Conservation (phyloP, 2,797 vertebrate genomes). For the Argentina silus region DNA sequence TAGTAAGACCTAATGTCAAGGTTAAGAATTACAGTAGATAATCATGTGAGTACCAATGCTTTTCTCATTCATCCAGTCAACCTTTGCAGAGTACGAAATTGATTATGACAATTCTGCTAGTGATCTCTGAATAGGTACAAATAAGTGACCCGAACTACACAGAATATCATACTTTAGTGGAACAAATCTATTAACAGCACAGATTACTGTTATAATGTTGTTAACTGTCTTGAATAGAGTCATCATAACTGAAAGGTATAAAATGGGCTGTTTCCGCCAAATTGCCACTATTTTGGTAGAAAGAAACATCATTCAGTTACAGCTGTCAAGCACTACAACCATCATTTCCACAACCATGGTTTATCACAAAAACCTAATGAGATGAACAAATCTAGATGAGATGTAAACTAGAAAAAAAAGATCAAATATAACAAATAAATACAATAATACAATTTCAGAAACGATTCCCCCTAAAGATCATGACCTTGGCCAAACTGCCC, state of each 20-base stretch:
- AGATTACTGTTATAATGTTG: constrained; percentile 32
- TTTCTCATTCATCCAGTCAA: background rate
- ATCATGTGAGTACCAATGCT: background rate
- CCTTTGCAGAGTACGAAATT: background rate
- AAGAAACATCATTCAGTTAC: constrained; percentile 55
- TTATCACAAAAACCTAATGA: constrained; percentile 49
- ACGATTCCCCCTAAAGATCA: constrained; percentile 38
- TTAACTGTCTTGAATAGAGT: constrained; percentile 26
- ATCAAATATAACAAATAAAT: constrained; percentile 76
- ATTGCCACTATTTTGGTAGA: constrained; percentile 35
- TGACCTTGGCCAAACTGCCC: constrained; percentile 47
- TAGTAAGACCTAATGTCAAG: background rate
- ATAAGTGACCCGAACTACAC: constrained; percentile 14
- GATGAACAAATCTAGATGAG: constrained; percentile 62
- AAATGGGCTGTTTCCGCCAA: constrained; percentile 23
- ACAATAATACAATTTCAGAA: constrained; percentile 60
- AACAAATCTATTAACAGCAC: constrained; percentile 39
- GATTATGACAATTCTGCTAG: constrained; percentile 1
- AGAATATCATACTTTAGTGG: constrained; percentile 12
- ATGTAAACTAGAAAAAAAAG: constrained; percentile 55
- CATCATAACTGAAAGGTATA: constrained; percentile 48
- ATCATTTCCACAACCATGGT: constrained; percentile 57
- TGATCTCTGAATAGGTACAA: constrained; percentile 18
- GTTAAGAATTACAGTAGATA: background rate
- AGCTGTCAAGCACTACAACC: constrained; percentile 54